Evolutionary conservation across 2,113 vertebrate genomes (phyloP), one percentile per base, ranked within the genome.

Genomic region (Syrmaticus mikado): DNA sequence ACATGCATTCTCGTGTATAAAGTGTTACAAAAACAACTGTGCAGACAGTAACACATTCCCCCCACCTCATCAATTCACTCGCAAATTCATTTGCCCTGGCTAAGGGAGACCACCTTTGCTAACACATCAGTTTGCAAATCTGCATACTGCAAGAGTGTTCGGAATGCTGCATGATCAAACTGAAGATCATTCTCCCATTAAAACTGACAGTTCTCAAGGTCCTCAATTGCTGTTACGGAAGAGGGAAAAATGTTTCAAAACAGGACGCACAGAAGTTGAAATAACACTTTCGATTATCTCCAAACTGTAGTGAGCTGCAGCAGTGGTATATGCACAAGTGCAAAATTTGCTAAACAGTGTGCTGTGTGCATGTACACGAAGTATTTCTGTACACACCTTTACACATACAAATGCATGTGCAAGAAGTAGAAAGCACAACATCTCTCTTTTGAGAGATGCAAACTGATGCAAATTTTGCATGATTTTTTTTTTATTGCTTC

Each of bases 301-400:
- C 11, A 16, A 43, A 50, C 8, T 27, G 8, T 1, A 30, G 45
- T 7, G 27, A 22, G 10, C 27, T 45, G 19, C n/a, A 27, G 43
- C 11, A 17, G 25, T 4, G 32, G 20, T 8, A 8, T 8, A 15
- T 4, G 9, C 3, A 15, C 24, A 20, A 25, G 32, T 27, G 32
- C 17, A 67, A 11, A 21, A 14, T 50, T 1, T 32, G 6, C 32
- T 75, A 22, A 67, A 32, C 18, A 16, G 2, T 0, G 10, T 11
- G n/a, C 45, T 5, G 15, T 11, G 30, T 4, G 3, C 21, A 3
- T 14, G 5, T 7, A 18, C 8, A 3, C 7, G 5, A 17, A 27
- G 6, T n/a, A 3, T 13, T 20, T 6, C 10, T 6, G 13, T 18
- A 38, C 4, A 19, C 10, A n/a, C 21, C 9, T 11, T 13, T 38